Evolutionary conservation across 2,113 vertebrate genomes (phyloP).

Genomic region (Boleophthalmus pectinirostris): DNA sequence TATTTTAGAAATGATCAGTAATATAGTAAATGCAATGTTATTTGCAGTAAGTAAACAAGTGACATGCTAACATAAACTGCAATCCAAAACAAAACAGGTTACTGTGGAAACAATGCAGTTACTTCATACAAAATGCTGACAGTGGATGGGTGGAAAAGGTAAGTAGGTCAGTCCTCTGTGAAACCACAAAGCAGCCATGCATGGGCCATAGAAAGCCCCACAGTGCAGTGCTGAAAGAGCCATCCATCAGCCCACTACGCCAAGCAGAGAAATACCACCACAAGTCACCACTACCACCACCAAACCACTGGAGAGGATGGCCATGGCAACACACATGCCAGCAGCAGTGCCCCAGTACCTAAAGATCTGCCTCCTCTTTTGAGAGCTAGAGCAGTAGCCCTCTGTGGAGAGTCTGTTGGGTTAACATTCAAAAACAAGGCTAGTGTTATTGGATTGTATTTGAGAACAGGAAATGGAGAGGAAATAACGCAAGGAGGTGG

Average conservation of each 20-base stretch:
- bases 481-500: slow-evolving; percentile 8
- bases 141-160: slow-evolving; percentile 47
- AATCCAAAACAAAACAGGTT: slow-evolving; percentile 61
- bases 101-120: slow-evolving; percentile 58
- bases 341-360: slow-evolving; percentile 82
- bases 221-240: slow-evolving; percentile 69
- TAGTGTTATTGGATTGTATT: slow-evolving; percentile 71
- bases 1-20: background rate
- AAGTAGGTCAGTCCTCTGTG: slow-evolving; percentile 58
- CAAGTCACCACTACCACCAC: slow-evolving; percentile 69
- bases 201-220: slow-evolving; percentile 70
- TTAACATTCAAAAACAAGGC: slow-evolving; percentile 83
- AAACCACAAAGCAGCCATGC: slow-evolving; percentile 88
- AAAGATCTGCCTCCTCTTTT: slow-evolving; percentile 94
- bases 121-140: slow-evolving; percentile 57
- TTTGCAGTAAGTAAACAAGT: slow-evolving; percentile 23
- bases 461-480: slow-evolving; percentile 43
- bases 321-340: slow-evolving; percentile 81
- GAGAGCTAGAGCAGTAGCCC: slow-evolving; percentile 92
- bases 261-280: slow-evolving; percentile 76
- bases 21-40: background rate
- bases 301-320: slow-evolving; percentile 74
- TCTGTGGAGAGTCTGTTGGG: slow-evolving; percentile 91
- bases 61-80: slow-evolving; percentile 43
- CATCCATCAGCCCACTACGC: slow-evolving; percentile 78